phyloP scores from a whole-genome alignment of 2,113 vertebrate genomes.

The Oreochromis niloticus region DNA sequence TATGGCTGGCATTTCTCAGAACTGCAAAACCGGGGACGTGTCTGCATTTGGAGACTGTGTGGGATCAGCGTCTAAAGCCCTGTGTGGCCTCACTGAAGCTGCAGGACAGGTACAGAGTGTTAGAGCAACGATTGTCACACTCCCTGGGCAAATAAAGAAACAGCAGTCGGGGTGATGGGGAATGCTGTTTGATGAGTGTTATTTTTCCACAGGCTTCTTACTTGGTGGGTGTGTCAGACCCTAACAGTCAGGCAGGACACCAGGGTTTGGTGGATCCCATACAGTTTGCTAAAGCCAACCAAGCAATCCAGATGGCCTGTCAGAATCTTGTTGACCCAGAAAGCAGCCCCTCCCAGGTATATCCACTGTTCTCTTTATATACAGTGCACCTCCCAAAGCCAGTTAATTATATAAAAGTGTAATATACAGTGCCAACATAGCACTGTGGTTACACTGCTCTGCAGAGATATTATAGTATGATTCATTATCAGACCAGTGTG shows the following conservation, averaged over 20 bases:
- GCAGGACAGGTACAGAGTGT: slow-evolving; percentile 84
- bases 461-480: not conserved
- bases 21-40: slow-evolving; percentile 92
- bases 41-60: slow-evolving; percentile 90
- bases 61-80: slow-evolving; percentile 91
- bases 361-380: not conserved
- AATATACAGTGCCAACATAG: not conserved
- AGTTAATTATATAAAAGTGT: not conserved
- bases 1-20: slow-evolving; percentile 97
- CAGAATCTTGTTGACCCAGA: slow-evolving; percentile 94
- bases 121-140: not conserved
- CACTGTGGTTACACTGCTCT: not conserved
- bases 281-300: slow-evolving; percentile 96
- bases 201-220: slow-evolving; percentile 83
- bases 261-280: slow-evolving; percentile 96
- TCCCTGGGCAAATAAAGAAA: not conserved
- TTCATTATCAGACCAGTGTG: not conserved
- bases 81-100: slow-evolving; percentile 95
- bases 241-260: slow-evolving; percentile 95
- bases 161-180: not conserved
- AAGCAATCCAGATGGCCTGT: slow-evolving; percentile 98
- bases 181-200: not conserved
- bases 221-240: slow-evolving; percentile 95
- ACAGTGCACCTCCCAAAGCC: not conserved
- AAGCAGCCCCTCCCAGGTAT: slow-evolving; percentile 94